Evolutionary conservation across 2,113 vertebrate genomes (phyloP).

Genomic region (Acanthochromis polyacanthus): DNA sequence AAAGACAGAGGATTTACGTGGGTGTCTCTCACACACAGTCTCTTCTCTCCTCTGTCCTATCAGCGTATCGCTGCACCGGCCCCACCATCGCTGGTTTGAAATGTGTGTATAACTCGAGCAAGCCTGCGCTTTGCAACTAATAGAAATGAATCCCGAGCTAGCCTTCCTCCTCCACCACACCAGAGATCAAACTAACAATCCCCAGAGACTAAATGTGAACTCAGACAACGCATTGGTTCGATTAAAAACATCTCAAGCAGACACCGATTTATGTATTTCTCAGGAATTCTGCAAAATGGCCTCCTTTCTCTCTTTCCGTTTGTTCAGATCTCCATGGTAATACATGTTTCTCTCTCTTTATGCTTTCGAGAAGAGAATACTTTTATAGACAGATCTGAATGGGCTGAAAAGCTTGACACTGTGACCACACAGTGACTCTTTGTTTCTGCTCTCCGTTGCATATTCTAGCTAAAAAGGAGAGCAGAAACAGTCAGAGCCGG

Average conservation of each 20-base stretch:
- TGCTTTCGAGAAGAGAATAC: not conserved
- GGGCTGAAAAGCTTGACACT: conserved; percentile 6
- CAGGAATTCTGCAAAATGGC: conserved; percentile 56
- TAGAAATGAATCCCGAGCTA: conserved; percentile 48
- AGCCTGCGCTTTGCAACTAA: conserved; percentile 79
- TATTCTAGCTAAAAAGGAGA: not conserved
- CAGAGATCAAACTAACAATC: conserved; percentile 57
- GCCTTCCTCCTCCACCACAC: conserved; percentile 61
- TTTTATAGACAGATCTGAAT: not conserved
- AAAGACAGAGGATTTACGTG: conserved; percentile 30
- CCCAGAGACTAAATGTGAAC: not conserved
- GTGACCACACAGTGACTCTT: not conserved
- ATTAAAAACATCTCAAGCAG: not conserved
- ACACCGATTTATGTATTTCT: conserved; percentile 6
- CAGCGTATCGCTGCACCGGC: conserved; percentile 79
- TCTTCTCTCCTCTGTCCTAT: conserved; percentile 78
- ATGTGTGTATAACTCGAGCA: conserved; percentile 83
- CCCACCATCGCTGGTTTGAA: conserved; percentile 83
- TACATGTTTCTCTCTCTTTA: not conserved
- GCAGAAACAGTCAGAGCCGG: not conserved
- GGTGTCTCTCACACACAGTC: conserved; percentile 61
- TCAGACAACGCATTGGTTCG: conserved; percentile 1
- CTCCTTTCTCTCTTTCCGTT: conserved; percentile 46
- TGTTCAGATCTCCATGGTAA: conserved; percentile 37
- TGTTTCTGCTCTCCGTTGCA: not conserved